Evolutionary conservation across 2,113 vertebrate genomes (phyloP).

Genomic region (Hymenochirus boettgeri): DNA sequence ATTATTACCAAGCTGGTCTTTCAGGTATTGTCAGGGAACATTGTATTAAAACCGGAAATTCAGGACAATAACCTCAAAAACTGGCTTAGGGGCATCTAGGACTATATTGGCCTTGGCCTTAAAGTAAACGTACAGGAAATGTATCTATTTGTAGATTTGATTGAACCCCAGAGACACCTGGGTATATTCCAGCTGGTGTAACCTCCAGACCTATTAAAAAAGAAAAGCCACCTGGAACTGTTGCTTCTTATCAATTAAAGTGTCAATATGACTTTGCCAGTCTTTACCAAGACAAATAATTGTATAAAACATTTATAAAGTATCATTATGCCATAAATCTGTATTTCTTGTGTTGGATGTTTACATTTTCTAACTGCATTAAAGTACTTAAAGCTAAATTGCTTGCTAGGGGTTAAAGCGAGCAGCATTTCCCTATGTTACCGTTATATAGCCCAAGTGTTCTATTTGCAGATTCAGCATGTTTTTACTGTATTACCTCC

Average conservation of each 20-base stretch:
- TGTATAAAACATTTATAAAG: no score
- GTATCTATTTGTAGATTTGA: not conserved
- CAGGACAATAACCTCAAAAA: not conserved
- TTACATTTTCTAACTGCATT: no score
- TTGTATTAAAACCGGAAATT: not conserved
- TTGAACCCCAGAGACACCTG: not conserved
- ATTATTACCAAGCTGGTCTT: not conserved
- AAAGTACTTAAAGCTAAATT: no score
- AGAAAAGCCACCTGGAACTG: not conserved
- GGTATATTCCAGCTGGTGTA: not conserved
- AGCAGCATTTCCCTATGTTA: no score
- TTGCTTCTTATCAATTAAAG: not conserved
- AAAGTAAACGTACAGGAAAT: not conserved
- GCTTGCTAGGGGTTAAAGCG: no score
- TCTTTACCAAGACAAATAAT: not conserved
- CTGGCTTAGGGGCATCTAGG: not conserved
- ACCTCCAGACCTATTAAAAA: not conserved
- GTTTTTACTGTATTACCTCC: slow-evolving; percentile 53
- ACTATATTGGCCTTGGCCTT: not conserved
- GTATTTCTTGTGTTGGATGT: no score
- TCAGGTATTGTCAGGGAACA: not conserved
- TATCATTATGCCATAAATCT: no score
- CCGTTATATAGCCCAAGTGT: no score
- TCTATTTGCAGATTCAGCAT: no score
- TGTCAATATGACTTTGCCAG: not conserved